Conservation (phyloP, 1,140 invertebrate species). For the Conus betulinus region DNA sequence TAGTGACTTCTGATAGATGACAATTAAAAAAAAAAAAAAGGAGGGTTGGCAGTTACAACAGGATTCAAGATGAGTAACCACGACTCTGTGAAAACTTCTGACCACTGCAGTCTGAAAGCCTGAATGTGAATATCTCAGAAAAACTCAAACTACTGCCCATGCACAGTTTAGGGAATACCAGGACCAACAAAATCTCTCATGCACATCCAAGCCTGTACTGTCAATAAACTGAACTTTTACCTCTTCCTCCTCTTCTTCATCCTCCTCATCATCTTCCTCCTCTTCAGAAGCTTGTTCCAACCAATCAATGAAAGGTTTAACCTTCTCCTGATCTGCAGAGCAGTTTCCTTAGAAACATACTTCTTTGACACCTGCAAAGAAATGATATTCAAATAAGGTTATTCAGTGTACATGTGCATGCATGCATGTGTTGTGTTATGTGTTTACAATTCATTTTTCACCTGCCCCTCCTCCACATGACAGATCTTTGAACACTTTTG, state of each 20-base stretch:
- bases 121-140: not conserved
- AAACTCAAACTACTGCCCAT: not conserved
- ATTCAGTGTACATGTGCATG: too few relatives aligned
- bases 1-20: too few relatives aligned
- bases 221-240: not conserved
- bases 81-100: too few relatives aligned
- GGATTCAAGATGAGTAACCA: too few relatives aligned
- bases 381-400: not conserved
- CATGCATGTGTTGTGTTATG: too few relatives aligned
- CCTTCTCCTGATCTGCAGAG: conserved; percentile 94
- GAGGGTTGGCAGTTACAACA: too few relatives aligned
- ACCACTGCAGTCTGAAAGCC: too few relatives aligned
- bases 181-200: not conserved
- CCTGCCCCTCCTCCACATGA: too few relatives aligned
- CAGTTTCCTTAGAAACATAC: conserved; percentile 93
- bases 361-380: conserved; percentile 84
- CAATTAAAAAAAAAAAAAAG: too few relatives aligned
- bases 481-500: too few relatives aligned
- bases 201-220: not conserved
- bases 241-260: conserved; percentile 74
- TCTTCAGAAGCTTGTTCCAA: conserved; percentile 95
- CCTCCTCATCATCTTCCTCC: conserved; percentile 79
- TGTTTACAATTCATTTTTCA: too few relatives aligned
- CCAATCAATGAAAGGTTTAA: conserved; percentile 96
- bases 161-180: not conserved